Evolutionary conservation across 1,140 invertebrate genomes (phyloP).

Genomic region (Streblospio benedicti): DNA sequence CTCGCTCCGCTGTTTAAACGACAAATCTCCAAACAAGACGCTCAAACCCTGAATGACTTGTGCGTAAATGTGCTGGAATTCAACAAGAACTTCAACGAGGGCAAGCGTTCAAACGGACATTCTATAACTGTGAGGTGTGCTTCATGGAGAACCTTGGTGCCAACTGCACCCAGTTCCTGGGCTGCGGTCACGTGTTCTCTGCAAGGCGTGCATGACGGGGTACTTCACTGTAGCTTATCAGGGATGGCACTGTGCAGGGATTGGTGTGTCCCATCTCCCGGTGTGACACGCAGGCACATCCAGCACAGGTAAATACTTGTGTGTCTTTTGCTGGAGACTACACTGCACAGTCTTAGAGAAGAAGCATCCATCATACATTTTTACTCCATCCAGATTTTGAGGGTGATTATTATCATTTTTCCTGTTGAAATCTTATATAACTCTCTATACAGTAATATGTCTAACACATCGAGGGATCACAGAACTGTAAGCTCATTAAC

Average conservation of each 20-base stretch:
- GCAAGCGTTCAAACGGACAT: background rate
- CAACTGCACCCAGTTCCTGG: slow-evolving; percentile 52
- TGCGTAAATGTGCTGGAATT: background rate
- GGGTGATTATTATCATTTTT: too few relatives aligned
- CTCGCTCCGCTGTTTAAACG: too few relatives aligned
- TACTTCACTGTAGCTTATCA: slow-evolving; percentile 56
- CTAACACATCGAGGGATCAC: background rate
- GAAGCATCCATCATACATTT: background rate
- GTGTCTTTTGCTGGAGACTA: background rate
- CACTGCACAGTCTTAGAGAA: background rate
- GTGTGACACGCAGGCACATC: slow-evolving; percentile 53
- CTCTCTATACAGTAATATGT: background rate
- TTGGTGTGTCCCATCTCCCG: slow-evolving; percentile 56
- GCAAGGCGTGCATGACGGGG: slow-evolving; percentile 54
- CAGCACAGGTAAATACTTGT: slow-evolving; percentile 49
- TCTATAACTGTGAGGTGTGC: slow-evolving; percentile 2
- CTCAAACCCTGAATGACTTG: background rate
- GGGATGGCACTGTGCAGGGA: slow-evolving; percentile 53
- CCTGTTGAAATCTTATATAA: too few relatives aligned
- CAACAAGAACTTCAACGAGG: background rate
- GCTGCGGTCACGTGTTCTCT: slow-evolving; percentile 58
- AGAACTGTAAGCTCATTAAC: too few relatives aligned
- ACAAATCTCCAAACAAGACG: background rate
- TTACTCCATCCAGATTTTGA: too few relatives aligned
- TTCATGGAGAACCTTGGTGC: slow-evolving; percentile 36